These are phyloP conservation scores for Ganaspis brasiliensis DNA, from an alignment of 2,888 invertebrate genomes.

Conservation along the genomic window DNA sequence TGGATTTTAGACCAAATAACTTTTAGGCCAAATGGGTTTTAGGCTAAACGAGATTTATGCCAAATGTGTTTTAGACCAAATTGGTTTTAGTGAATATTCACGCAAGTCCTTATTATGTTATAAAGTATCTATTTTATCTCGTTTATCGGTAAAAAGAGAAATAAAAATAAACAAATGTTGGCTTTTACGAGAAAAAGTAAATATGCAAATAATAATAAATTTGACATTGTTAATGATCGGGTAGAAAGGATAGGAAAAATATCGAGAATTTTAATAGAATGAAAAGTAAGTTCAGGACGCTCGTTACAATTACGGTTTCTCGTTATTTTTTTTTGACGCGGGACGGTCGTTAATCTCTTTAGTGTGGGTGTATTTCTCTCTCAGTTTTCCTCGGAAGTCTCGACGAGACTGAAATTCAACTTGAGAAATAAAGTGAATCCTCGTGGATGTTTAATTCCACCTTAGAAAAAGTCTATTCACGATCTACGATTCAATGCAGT, in stretches of 20 bases:
- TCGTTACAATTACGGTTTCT: conserved; percentile 36
- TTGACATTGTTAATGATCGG: conserved; percentile 13
- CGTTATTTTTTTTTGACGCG: conserved; percentile 36
- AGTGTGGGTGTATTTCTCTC: neutral
- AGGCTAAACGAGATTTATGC: no score
- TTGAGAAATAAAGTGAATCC: conserved; percentile 34
- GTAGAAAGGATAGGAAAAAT: conserved; percentile 1
- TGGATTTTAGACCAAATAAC: no score
- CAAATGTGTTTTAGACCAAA: no score
- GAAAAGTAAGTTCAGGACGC: neutral
- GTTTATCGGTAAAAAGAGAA: neutral
- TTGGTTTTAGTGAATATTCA: no score
- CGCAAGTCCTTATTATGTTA: no score
- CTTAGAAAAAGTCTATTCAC: conserved; percentile 11
- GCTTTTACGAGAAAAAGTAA: neutral
- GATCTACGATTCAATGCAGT: conserved; percentile 3
- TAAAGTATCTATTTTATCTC: no score
- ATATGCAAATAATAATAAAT: neutral
- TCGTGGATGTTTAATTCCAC: conserved; percentile 13
- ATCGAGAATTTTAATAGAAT: conserved; percentile 12
- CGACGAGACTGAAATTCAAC: conserved; percentile 7
- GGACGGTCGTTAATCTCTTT: conserved; percentile 14
- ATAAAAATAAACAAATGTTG: neutral
- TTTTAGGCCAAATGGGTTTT: no score
- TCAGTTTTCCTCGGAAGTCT: conserved; percentile 1